Conservation (phyloP, 2,797 vertebrate genomes). For the Smutsia temminckii region DNA sequence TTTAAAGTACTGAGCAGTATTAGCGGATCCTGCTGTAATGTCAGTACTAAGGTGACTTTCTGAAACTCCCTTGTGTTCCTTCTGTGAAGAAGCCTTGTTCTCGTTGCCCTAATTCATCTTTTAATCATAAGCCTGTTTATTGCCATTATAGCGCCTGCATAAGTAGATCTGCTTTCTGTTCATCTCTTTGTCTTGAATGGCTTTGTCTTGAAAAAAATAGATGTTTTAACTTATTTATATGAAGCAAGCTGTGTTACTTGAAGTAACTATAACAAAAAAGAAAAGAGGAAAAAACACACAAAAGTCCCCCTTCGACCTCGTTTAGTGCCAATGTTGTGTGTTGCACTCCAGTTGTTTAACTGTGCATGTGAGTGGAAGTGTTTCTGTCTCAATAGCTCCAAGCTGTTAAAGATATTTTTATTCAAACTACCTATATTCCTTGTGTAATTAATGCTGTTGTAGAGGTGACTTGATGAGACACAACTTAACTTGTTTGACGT, state of each 20-base stretch:
- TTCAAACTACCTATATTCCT: slow-evolving; percentile 90
- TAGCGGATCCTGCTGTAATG: slow-evolving; percentile 87
- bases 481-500: slow-evolving; percentile 90
- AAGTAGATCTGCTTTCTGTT: slow-evolving; percentile 92
- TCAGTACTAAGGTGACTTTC: slow-evolving; percentile 92
- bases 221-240: slow-evolving; percentile 98
- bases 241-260: slow-evolving; percentile 91
- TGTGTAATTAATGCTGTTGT: slow-evolving; percentile 91
- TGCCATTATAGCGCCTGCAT: slow-evolving; percentile 92
- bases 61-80: slow-evolving; percentile 89
- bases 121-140: slow-evolving; percentile 90
- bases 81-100: slow-evolving; percentile 89
- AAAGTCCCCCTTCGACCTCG: slow-evolving; percentile 78
- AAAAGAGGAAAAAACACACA: slow-evolving; percentile 73
- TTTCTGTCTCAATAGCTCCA: slow-evolving; percentile 93
- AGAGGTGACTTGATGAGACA: slow-evolving; percentile 90
- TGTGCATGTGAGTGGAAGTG: slow-evolving; percentile 92
- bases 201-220: slow-evolving; percentile 93
- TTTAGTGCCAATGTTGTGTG: slow-evolving; percentile 92
- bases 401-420: slow-evolving; percentile 93
- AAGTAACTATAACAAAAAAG: slow-evolving; percentile 90
- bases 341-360: slow-evolving; percentile 91
- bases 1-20: slow-evolving; percentile 90
- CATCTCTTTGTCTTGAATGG: slow-evolving; percentile 93
- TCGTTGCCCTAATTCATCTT: slow-evolving; percentile 87